These are phyloP conservation scores for Phthorimaea operculella DNA, from an alignment of 1,140 invertebrate genomes.

Conservation along the genomic window DNA sequence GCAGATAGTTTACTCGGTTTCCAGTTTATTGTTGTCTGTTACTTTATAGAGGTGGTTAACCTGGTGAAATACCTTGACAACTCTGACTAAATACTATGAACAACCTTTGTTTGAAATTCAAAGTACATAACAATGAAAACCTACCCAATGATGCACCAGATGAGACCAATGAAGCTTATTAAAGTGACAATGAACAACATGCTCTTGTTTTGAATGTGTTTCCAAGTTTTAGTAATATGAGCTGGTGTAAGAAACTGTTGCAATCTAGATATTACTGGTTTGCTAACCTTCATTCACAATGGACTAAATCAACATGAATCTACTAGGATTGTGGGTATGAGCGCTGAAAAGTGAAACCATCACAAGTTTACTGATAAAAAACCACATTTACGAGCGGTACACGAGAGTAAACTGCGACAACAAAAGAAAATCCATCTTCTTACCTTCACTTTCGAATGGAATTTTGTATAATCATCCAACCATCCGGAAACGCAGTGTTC, in stretches of 20 bases:
- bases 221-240: not conserved
- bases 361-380: not conserved
- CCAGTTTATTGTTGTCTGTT: no score
- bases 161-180: not conserved
- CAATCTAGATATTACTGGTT: not conserved
- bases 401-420: conserved; percentile 19
- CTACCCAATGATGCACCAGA: not conserved
- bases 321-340: not conserved
- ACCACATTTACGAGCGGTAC: not conserved
- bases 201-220: not conserved
- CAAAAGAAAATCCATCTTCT: conserved; percentile 40
- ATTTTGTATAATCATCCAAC: conserved; percentile 50
- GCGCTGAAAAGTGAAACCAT: conserved; percentile 2
- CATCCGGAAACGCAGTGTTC: conserved; percentile 11
- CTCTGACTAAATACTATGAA: no score
- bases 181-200: not conserved
- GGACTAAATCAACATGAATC: not conserved
- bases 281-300: not conserved
- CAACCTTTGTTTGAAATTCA: no score
- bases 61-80: no score
- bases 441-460: conserved; percentile 41
- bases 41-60: no score
- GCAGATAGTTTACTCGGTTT: no score
- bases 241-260: not conserved
- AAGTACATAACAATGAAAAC: not conserved